Conservation (phyloP, 2,797 vertebrate species). For the Leontocebus nigricollis region DNA sequence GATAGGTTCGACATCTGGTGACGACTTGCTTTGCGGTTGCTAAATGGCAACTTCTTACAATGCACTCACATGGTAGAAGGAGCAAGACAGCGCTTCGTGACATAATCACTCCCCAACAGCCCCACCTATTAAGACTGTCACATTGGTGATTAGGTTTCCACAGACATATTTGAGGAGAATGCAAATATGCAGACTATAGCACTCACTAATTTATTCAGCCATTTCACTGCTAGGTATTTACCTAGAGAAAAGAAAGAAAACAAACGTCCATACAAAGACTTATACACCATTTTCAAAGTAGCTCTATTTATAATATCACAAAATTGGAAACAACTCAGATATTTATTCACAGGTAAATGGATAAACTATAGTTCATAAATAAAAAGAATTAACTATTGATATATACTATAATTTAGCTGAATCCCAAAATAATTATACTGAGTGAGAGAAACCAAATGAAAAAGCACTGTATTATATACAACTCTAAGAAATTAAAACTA, state of each 20-base stretch:
- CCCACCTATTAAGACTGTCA: not conserved
- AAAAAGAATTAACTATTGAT: not conserved
- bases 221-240: not conserved
- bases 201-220: not conserved
- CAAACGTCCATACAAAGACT: not conserved
- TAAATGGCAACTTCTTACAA: not conserved
- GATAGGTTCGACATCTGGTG: not conserved
- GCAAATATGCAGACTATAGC: not conserved
- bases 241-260: slow-evolving; percentile 7
- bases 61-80: not conserved
- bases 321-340: not conserved
- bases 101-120: not conserved
- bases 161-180: not conserved
- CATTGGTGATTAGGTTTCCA: not conserved
- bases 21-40: not conserved
- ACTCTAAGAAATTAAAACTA: slow-evolving; percentile 8
- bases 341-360: not conserved
- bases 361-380: not conserved
- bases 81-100: not conserved
- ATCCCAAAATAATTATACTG: not conserved
- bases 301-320: not conserved
- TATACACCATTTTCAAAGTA: not conserved
- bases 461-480: not conserved
- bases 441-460: not conserved
- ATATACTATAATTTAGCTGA: not conserved